Conservation (phyloP, 2,797 vertebrate genomes). For the Poliocrania exsul region DNA sequence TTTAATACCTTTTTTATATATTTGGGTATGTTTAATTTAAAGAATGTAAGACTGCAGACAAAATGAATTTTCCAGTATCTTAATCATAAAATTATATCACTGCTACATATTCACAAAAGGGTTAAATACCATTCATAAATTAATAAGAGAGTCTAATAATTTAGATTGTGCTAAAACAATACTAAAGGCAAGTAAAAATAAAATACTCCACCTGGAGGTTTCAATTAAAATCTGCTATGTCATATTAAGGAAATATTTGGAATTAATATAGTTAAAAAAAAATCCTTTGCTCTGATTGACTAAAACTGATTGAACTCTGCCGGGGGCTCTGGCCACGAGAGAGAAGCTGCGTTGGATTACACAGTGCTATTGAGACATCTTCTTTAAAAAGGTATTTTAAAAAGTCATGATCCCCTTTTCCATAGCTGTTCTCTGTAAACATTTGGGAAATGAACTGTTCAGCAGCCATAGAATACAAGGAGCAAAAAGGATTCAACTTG, state of each 20-base stretch:
- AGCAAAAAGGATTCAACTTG: neutral
- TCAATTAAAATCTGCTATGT: conserved; percentile 34
- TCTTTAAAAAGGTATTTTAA: conserved; percentile 60
- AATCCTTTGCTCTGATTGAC: neutral
- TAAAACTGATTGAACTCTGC: neutral
- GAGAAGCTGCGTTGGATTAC: conserved; percentile 48
- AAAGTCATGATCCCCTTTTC: conserved; percentile 56
- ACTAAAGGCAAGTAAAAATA: conserved; percentile 28
- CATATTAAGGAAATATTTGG: neutral
- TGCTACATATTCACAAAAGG: neutral
- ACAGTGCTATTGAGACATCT: conserved; percentile 20
- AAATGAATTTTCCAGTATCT: conserved; percentile 39
- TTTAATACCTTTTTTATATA: neutral
- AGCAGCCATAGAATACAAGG: neutral
- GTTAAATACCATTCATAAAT: conserved; percentile 49
- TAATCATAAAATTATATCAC: conserved; percentile 31
- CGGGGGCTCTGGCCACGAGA: neutral
- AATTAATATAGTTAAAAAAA: conserved; percentile 20
- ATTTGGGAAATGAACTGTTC: conserved; percentile 55
- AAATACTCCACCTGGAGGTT: conserved; percentile 10
- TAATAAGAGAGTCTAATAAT: conserved; percentile 7
- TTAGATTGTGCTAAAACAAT: neutral
- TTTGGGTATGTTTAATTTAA: conserved; percentile 33
- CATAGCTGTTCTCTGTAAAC: conserved; percentile 50
- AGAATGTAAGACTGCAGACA: neutral